phyloP scores from a whole-genome alignment of 2,113 vertebrate species.

The Petroica traversi region DNA sequence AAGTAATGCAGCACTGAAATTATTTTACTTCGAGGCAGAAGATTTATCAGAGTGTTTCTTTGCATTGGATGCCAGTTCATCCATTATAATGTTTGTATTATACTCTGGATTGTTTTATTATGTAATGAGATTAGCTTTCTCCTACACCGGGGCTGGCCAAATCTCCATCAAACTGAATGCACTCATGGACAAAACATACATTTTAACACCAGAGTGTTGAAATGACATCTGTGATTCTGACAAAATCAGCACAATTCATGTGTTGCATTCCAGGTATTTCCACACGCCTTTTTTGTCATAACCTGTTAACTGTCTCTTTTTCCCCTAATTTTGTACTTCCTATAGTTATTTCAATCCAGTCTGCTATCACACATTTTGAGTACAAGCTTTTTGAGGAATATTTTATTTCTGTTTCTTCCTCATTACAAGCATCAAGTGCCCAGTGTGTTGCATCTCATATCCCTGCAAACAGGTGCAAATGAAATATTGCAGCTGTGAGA shows the following conservation, averaged over 20 bases:
- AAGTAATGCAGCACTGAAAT: background rate
- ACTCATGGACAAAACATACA: background rate
- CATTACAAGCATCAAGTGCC: background rate
- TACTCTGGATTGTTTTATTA: background rate
- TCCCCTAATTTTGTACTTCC: background rate
- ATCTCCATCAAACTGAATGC: background rate
- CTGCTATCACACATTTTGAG: background rate
- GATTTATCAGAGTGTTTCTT: background rate
- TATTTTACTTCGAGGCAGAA: background rate
- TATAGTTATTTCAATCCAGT: background rate
- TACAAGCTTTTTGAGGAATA: background rate
- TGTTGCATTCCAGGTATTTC: background rate
- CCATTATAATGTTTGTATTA: background rate
- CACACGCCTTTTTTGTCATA: background rate
- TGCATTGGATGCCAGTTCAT: background rate
- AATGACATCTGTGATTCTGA: background rate
- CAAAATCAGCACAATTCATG: background rate
- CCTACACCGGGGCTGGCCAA: background rate
- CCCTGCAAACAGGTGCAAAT: background rate
- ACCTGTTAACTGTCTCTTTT: background rate
- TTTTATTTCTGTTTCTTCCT: background rate
- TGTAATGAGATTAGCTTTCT: background rate
- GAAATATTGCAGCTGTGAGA: background rate
- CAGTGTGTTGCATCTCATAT: fast-evolving
- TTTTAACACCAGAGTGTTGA: background rate